These are phyloP conservation scores for Acestrorhynchus altus DNA, from an alignment of 2,797 vertebrate species.

Conservation along the genomic window DNA sequence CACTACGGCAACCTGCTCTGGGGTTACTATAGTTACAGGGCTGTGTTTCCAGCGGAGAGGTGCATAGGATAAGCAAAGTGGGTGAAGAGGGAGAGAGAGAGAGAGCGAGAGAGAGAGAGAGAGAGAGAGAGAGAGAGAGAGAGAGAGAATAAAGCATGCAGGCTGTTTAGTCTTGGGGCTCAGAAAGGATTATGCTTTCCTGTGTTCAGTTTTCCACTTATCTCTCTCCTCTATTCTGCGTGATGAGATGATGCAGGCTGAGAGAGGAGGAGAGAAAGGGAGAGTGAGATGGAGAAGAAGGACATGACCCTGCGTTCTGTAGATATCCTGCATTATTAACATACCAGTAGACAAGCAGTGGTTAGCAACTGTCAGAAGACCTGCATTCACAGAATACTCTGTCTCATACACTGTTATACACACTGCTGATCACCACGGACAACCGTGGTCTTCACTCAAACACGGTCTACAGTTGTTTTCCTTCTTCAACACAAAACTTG, in stretches of 20 bases:
- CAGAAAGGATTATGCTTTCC: constrained; percentile 14
- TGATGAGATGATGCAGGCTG: constrained; percentile 24
- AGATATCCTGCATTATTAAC: background rate
- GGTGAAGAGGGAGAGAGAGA: constrained; percentile 28
- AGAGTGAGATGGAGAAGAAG: constrained; percentile 14
- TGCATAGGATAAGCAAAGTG: constrained; percentile 26
- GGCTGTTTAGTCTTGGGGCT: constrained; percentile 13
- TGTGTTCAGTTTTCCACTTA: constrained; percentile 9
- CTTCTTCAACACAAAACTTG: no score
- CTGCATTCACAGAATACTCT: background rate
- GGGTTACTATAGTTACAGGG: constrained; percentile 55
- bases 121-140: constrained; percentile 36
- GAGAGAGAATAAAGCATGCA: constrained; percentile 12
- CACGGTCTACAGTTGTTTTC: no score
- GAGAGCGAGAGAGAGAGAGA: constrained; percentile 7
- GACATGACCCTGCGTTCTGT: background rate
- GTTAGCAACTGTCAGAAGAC: background rate
- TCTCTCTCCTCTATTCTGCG: background rate
- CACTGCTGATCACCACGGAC: no score
- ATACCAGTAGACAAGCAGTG: background rate
- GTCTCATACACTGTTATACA: no score
- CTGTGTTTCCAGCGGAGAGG: constrained; percentile 29
- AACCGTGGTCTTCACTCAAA: no score
- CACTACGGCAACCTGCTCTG: constrained; percentile 55
- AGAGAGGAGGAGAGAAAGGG: background rate